Base-by-base conservation (phyloP, 1,140 invertebrate genomes). In the Bombyx mandarina region DNA sequence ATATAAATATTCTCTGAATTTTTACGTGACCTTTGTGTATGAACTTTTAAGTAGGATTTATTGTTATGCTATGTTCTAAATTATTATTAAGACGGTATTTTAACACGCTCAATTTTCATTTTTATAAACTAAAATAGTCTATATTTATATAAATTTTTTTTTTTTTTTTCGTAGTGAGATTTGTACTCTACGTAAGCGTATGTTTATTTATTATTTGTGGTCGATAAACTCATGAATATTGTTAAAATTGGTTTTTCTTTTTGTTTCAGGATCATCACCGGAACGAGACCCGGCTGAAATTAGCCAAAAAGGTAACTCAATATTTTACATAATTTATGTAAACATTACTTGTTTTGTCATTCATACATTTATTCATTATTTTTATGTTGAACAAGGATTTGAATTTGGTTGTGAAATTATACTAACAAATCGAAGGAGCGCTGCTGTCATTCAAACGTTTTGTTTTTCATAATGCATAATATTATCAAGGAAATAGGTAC, bases 271-370 rank as follows among this genome's bases (percentile, higher is more conserved):
- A 63, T 73, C 73, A 58, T 69, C 82, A 42, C 79, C 78, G 51
- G 82, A 82, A 65, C 72, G 73, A 35, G 82, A 82, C 66, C 43
- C 75, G 57, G 56, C 57, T 59, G 82, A 86, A 62, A 79, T 74
- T 69, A 80, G 63, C 61, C 82, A 82, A 68, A 86, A 86, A 86
- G 82, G 81, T 84, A 64, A 61, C 55, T 42, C 57, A 66, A 68
- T 66, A 61, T 66, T 67, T 55, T 57, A 61, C 57, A 64, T 66
- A n/a, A 56, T 56, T 51, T 18, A 35, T 35, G 26, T 35, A 35
- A 35, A 35, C 26, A 35, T 51, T 8, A 51, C 22, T 56, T 71
- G 67, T 69, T 71, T 68, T 67, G 65, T 71, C 63, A 74, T 52
- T 57, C 51, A 67, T 69, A 68, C 64, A 74, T 72, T 64, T 70